Evolutionary conservation across 2,888 invertebrate genomes (phyloP).

Genomic region (Maniola hyperantus): DNA sequence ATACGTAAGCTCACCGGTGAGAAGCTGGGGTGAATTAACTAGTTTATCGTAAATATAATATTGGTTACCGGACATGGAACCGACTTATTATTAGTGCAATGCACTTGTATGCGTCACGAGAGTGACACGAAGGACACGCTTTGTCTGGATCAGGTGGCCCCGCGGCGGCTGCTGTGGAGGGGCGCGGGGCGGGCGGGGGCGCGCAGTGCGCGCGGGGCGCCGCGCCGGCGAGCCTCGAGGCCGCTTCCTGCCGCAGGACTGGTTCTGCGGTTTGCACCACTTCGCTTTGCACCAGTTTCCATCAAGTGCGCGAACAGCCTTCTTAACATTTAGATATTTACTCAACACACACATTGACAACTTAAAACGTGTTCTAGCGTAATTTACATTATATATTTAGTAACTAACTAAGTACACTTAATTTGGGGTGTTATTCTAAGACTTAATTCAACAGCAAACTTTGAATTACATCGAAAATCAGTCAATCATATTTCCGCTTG

Average conservation of each 20-base stretch:
- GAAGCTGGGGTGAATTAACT: background rate
- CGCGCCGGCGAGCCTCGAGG: slow-evolving; percentile 55
- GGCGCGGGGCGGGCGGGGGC: slow-evolving; percentile 39
- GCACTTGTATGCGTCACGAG: slow-evolving; percentile 77
- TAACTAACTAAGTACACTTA: slow-evolving; percentile 20
- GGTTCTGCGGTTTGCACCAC: slow-evolving; percentile 78
- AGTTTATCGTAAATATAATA: slow-evolving; percentile 6
- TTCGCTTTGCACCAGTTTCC: slow-evolving; percentile 77
- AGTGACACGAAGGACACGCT: slow-evolving; percentile 73
- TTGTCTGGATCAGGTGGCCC: slow-evolving; percentile 78
- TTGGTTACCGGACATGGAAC: slow-evolving; percentile 65
- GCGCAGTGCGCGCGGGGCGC: slow-evolving; percentile 43
- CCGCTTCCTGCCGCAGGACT: slow-evolving; percentile 79
- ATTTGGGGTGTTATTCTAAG: too few species aligned
- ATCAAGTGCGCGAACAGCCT: slow-evolving; percentile 65
- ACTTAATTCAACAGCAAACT: slow-evolving; percentile 21
- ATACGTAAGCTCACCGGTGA: background rate
- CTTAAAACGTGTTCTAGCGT: slow-evolving; percentile 33
- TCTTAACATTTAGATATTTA: slow-evolving; percentile 60
- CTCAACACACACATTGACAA: slow-evolving; percentile 48
- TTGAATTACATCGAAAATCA: background rate
- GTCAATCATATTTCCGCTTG: too few species aligned
- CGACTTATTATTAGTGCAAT: slow-evolving; percentile 76
- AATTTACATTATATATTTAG: slow-evolving; percentile 14
- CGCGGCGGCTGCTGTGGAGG: slow-evolving; percentile 47